These are phyloP conservation scores for Falco berigora DNA, from an alignment of 2,797 vertebrate species.

Conservation along the genomic window DNA sequence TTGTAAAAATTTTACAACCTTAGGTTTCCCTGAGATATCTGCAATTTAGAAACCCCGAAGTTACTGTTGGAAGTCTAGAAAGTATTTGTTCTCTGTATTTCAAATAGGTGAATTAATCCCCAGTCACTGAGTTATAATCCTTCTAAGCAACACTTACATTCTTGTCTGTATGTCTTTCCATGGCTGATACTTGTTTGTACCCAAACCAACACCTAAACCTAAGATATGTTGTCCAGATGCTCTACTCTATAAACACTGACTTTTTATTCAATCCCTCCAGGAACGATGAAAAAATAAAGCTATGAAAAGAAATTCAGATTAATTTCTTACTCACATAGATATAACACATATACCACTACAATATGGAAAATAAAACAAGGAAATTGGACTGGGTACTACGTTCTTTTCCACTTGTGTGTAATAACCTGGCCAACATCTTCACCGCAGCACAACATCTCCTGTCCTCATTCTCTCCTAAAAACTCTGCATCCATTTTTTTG, in stretches of 20 bases:
- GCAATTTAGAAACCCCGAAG: not conserved
- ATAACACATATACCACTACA: rapidly evolving
- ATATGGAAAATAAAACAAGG: not conserved
- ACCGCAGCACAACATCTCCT: not conserved
- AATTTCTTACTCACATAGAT: not conserved
- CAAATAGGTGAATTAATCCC: rapidly evolving
- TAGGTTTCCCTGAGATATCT: not conserved
- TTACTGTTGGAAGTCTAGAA: not conserved
- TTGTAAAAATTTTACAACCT: not conserved
- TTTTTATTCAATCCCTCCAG: not conserved
- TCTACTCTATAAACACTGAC: not conserved
- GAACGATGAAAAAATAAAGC: not conserved
- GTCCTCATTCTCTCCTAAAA: not conserved
- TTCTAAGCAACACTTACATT: not conserved
- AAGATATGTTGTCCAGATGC: not conserved
- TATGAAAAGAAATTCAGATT: not conserved
- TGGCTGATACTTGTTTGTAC: not conserved
- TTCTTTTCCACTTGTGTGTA: not conserved
- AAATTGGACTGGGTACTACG: not conserved
- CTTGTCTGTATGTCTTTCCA: not conserved
- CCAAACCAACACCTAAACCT: not conserved
- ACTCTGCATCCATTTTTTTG: not conserved
- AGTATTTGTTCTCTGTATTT: not conserved
- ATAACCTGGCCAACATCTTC: not conserved
- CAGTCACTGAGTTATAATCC: not conserved